Evolutionary conservation across 1,140 invertebrate genomes (phyloP).

Genomic region (Heliothis virescens): DNA sequence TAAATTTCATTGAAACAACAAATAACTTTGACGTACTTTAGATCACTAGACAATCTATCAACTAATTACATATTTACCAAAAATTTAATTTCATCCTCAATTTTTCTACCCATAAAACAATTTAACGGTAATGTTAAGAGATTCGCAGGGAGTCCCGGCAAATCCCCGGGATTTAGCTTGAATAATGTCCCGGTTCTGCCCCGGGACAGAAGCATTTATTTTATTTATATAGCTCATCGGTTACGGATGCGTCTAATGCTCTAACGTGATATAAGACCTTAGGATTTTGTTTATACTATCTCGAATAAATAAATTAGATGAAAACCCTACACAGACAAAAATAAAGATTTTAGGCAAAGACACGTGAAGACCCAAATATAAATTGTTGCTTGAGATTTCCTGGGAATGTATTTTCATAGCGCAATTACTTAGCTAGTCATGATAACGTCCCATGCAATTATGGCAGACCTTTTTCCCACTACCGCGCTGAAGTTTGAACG

Average conservation of each 20-base stretch:
- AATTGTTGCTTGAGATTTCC: too few species aligned
- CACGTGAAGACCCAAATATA: too few species aligned
- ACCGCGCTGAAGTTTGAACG: too few species aligned
- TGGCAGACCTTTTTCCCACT: too few species aligned
- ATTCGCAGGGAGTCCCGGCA: constrained; percentile 41
- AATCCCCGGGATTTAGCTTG: constrained; percentile 40
- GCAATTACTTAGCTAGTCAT: too few species aligned
- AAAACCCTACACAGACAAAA: not conserved
- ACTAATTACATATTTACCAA: not conserved
- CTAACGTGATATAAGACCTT: not conserved
- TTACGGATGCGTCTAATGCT: constrained; percentile 18
- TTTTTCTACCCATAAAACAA: constrained; percentile 38
- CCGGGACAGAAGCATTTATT: constrained; percentile 32
- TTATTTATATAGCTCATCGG: constrained; percentile 45
- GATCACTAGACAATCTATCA: not conserved
- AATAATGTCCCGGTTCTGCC: constrained; percentile 34
- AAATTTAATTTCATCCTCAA: constrained; percentile 34
- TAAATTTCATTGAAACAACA: too few species aligned
- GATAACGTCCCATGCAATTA: too few species aligned
- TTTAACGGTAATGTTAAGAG: constrained; percentile 47
- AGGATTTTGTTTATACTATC: not conserved
- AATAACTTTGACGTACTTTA: too few species aligned
- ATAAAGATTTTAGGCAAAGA: too few species aligned
- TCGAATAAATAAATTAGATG: not conserved
- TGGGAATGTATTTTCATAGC: too few species aligned